Percentiles rank a stretch among this genome's conserved stretches.
Evolutionary conservation across 2,888 invertebrate species (phyloP).

Genomic region (Ceramica pisi): DNA sequence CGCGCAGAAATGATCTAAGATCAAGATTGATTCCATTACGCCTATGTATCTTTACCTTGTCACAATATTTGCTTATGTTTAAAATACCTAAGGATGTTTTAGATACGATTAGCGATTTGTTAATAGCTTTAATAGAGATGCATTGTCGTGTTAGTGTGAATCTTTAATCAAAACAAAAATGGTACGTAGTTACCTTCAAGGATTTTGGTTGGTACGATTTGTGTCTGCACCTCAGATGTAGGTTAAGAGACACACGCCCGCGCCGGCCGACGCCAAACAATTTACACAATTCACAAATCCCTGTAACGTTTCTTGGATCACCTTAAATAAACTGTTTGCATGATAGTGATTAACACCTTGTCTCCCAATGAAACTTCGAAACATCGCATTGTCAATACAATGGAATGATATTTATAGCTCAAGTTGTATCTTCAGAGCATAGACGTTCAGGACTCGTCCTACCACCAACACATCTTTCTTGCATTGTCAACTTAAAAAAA

Average conservation of each 20-base stretch:
- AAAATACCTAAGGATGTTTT: slow-evolving; percentile 28
- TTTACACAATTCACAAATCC: slow-evolving; percentile 88
- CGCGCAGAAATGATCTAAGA: slow-evolving; percentile 22
- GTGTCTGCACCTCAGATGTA: slow-evolving; percentile 65
- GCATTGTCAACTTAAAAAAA: slow-evolving; percentile 33
- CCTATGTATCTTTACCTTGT: background rate
- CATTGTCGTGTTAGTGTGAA: slow-evolving; percentile 52
- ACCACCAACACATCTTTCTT: slow-evolving; percentile 75
- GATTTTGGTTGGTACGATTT: slow-evolving; percentile 33
- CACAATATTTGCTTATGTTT: slow-evolving; percentile 30
- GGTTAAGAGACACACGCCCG: slow-evolving; percentile 76
- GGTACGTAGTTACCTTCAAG: slow-evolving; percentile 42
- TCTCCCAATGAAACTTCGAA: slow-evolving; percentile 86
- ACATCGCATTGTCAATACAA: slow-evolving; percentile 84
- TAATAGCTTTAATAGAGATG: slow-evolving; percentile 47
- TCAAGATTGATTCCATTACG: background rate
- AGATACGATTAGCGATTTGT: slow-evolving; percentile 42
- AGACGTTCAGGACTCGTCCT: slow-evolving; percentile 83
- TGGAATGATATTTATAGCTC: slow-evolving; percentile 86
- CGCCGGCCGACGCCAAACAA: slow-evolving; percentile 76
- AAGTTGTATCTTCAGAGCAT: slow-evolving; percentile 76
- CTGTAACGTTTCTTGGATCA: slow-evolving; percentile 86
- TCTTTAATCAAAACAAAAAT: slow-evolving; percentile 49
- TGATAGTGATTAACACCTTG: slow-evolving; percentile 89
- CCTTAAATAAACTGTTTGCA: slow-evolving; percentile 88